Conservation (phyloP, 64 coral and sea anemone genomes). For the Montipora cactus region DNA sequence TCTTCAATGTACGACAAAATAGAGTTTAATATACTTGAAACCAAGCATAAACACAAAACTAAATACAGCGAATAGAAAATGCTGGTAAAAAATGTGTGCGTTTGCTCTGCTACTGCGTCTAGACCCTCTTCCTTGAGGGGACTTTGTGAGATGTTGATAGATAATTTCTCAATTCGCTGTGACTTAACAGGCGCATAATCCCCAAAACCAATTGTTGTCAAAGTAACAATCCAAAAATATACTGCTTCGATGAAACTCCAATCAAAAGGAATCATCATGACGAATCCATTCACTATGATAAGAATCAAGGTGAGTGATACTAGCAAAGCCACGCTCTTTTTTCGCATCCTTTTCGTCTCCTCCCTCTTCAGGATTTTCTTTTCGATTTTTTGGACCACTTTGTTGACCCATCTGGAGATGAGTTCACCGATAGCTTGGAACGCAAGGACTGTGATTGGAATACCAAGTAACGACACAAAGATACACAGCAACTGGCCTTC, state of each 20-base stretch:
- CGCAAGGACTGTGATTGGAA: slow-evolving; percentile 66
- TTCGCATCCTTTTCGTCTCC: slow-evolving; percentile 21
- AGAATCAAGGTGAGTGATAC: slow-evolving; percentile 7
- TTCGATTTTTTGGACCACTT: slow-evolving; percentile 29
- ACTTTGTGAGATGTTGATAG: not conserved
- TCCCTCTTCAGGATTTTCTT: slow-evolving; percentile 47
- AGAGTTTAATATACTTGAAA: slow-evolving; percentile 65
- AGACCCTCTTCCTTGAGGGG: not conserved
- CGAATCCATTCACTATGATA: not conserved
- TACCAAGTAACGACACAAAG: slow-evolving; percentile 60
- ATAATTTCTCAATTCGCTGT: not conserved
- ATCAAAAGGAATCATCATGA: not conserved
- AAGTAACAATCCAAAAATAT: slow-evolving; percentile 85
- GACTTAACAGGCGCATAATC: slow-evolving; percentile 54
- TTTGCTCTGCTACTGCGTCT: not conserved
- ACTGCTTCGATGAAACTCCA: slow-evolving; percentile 39
- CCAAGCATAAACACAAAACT: slow-evolving; percentile 48
- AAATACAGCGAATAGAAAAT: not conserved
- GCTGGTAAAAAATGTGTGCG: not conserved
- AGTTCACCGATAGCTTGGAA: slow-evolving; percentile 69
- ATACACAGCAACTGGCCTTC: slow-evolving; percentile 63
- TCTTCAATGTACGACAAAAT: slow-evolving; percentile 44
- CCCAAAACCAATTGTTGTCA: slow-evolving; percentile 83
- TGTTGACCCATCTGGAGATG: slow-evolving; percentile 19
- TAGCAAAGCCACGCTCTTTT: slow-evolving; percentile 23